A percentile compares a stretch with the other conserved stretches of the same genome.
These are phyloP conservation scores for Sandelia bainsii DNA, from an alignment of 2,797 vertebrate species.

Conservation along the genomic window DNA sequence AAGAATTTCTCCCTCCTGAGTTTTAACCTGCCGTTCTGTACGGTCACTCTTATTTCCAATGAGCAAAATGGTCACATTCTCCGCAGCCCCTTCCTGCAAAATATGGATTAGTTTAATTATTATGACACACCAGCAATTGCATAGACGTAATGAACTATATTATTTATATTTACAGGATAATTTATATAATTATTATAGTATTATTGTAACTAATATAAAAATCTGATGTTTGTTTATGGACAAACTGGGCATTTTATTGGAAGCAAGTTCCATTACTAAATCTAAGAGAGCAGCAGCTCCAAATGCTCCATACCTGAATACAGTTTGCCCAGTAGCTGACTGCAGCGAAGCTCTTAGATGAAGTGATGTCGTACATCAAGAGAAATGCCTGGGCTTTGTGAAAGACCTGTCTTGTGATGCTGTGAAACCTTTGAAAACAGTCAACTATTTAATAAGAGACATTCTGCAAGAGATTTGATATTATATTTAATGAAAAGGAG, in stretches of 20 bases:
- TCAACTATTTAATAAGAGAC: slow-evolving; percentile 2
- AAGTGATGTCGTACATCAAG: slow-evolving; percentile 95
- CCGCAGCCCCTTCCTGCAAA: slow-evolving; percentile 85
- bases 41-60: slow-evolving; percentile 94
- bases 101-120: slow-evolving; percentile 13
- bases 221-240: background rate
- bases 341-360: slow-evolving; percentile 84
- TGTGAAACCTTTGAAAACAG: slow-evolving; percentile 88
- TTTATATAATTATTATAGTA: background rate
- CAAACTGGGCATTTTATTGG: background rate
- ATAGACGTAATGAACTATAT: background rate
- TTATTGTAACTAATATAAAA: background rate
- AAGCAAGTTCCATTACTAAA: background rate
- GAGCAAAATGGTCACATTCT: slow-evolving; percentile 84
- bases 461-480: background rate
- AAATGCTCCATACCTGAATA: slow-evolving; percentile 85
- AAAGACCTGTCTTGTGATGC: slow-evolving; percentile 91
- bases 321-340: slow-evolving; percentile 91
- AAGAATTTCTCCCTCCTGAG: slow-evolving; percentile 82
- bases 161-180: background rate
- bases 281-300: background rate
- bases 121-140: background rate
- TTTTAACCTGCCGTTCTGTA: slow-evolving; percentile 80
- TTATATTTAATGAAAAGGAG: background rate
- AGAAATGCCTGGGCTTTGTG: slow-evolving; percentile 92